Conservation (phyloP, 2,888 invertebrate genomes). For the Lasioglossum vierecki region DNA sequence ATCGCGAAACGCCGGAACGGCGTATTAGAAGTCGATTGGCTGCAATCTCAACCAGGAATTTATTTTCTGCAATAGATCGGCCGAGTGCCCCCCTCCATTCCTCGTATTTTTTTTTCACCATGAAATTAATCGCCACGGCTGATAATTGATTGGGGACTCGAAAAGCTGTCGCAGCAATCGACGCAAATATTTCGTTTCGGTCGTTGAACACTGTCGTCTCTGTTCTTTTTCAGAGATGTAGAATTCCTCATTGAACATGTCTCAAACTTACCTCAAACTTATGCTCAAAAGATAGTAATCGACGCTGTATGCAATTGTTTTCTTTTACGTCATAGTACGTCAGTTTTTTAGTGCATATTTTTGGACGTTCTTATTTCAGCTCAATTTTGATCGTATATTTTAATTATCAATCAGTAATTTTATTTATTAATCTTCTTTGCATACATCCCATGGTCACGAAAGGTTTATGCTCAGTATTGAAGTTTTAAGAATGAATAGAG, state of each 20-base stretch:
- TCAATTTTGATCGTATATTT: background rate
- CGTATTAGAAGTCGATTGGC: conserved; percentile 10
- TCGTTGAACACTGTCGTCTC: background rate
- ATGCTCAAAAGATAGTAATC: background rate
- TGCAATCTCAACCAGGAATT: background rate
- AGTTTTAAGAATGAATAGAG: background rate
- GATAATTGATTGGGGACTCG: background rate
- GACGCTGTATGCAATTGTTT: too few species aligned
- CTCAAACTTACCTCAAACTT: background rate
- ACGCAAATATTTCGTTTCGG: background rate
- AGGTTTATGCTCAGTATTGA: too few species aligned
- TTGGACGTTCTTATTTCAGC: background rate
- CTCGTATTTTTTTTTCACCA: background rate
- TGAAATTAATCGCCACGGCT: background rate
- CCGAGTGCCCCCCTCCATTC: background rate
- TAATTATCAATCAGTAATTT: too few species aligned
- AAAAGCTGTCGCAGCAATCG: background rate
- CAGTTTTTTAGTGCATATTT: background rate
- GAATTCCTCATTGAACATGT: background rate
- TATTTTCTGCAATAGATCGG: conserved; percentile 5
- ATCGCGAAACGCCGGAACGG: conserved; percentile 16
- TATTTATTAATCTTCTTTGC: background rate
- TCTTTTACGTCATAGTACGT: background rate
- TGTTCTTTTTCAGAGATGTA: background rate
- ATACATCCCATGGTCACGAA: background rate